These are phyloP conservation scores for Oceanites oceanicus DNA, from an alignment of 2,113 vertebrate species.

Conservation along the genomic window DNA sequence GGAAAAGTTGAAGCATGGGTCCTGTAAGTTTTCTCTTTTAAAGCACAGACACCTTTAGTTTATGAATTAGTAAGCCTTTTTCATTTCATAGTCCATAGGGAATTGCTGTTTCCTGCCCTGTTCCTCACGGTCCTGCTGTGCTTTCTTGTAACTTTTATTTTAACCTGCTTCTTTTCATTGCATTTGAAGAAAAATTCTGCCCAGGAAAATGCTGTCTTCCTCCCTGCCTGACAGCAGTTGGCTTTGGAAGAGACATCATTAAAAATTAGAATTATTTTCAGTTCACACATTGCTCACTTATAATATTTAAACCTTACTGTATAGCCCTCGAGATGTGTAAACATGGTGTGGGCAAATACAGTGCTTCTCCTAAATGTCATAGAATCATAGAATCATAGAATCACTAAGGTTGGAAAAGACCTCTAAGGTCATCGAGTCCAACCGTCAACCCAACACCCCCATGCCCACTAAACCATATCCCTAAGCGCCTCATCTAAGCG, in stretches of 20 bases:
- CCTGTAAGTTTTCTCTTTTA: conserved; percentile 27
- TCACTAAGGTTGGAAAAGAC: too few relatives aligned
- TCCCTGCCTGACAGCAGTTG: not conserved
- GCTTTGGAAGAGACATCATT: not conserved
- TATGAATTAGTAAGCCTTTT: conserved; percentile 64
- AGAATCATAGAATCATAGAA: too few relatives aligned
- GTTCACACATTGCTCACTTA: not conserved
- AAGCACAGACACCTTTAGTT: conserved; percentile 33
- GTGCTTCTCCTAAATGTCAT: not conserved
- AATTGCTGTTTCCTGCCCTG: conserved; percentile 2
- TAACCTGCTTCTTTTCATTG: conserved; percentile 15
- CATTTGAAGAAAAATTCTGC: not conserved
- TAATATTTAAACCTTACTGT: not conserved
- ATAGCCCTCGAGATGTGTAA: not conserved
- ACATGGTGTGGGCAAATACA: not conserved
- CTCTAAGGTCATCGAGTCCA: too few relatives aligned
- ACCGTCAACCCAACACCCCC: too few relatives aligned
- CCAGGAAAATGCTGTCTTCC: not conserved
- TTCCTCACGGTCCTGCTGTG: not conserved
- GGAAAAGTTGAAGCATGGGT: conserved; percentile 15
- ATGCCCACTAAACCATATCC: too few relatives aligned
- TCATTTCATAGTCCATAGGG: conserved; percentile 26
- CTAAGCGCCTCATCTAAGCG: too few relatives aligned
- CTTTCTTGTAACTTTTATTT: conserved; percentile 44
- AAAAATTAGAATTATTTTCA: not conserved